phyloP scores from a whole-genome alignment of 2,797 vertebrate genomes.

The Trachops cirrhosus region DNA sequence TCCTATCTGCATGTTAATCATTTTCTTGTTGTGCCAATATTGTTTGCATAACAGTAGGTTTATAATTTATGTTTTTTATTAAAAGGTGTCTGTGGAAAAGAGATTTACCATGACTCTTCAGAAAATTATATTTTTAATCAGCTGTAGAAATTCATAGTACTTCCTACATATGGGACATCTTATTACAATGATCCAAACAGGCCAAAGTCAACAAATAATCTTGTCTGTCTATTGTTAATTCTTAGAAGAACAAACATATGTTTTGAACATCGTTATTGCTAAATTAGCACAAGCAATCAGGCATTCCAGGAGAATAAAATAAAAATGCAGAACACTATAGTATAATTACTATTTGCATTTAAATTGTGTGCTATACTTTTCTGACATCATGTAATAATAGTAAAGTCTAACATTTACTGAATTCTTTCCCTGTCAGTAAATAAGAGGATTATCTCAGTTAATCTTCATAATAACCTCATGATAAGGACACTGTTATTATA shows the following conservation, averaged over 20 bases:
- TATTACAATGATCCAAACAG: slow-evolving; percentile 63
- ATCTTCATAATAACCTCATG: slow-evolving; percentile 46
- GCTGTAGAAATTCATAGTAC: slow-evolving; percentile 70
- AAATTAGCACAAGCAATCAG: slow-evolving; percentile 69
- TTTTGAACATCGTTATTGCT: slow-evolving; percentile 64
- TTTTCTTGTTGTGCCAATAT: slow-evolving; percentile 66
- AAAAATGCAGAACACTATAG: slow-evolving; percentile 58
- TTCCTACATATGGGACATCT: slow-evolving; percentile 56
- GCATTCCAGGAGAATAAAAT: slow-evolving; percentile 57
- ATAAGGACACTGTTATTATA: not conserved
- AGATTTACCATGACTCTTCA: slow-evolving; percentile 73
- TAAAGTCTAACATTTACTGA: slow-evolving; percentile 47
- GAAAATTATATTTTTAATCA: slow-evolving; percentile 77
- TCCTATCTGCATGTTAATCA: slow-evolving; percentile 41
- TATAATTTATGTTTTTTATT: slow-evolving; percentile 73
- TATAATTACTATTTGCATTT: slow-evolving; percentile 75
- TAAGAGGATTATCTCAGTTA: slow-evolving; percentile 55
- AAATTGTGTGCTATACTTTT: slow-evolving; percentile 62
- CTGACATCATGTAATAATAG: slow-evolving; percentile 32
- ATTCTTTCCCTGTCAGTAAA: slow-evolving; percentile 52
- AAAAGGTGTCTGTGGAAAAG: slow-evolving; percentile 71
- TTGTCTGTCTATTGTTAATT: slow-evolving; percentile 68
- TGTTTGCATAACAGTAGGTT: slow-evolving; percentile 66
- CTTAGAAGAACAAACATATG: slow-evolving; percentile 69
- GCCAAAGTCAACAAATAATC: slow-evolving; percentile 64